phyloP scores from a whole-genome alignment of 2,888 invertebrate genomes.

The Rhimphoctona megacephalus region DNA sequence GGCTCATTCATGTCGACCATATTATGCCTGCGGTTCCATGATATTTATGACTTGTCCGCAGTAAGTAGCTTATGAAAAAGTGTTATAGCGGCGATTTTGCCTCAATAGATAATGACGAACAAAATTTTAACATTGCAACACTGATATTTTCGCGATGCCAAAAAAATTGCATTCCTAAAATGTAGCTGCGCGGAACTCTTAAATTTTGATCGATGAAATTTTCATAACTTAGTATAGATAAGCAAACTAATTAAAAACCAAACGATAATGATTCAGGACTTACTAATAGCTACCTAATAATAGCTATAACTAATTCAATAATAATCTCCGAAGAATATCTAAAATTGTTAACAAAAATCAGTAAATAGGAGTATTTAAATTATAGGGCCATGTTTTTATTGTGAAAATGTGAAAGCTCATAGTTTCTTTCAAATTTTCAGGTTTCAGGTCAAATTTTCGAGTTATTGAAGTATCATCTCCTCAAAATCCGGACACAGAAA shows the following conservation, averaged over 20 bases:
- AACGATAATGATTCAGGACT: background rate
- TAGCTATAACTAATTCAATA: background rate
- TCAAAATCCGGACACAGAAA: too few relatives aligned
- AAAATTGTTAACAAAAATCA: too few relatives aligned
- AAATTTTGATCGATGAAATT: background rate
- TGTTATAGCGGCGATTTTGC: background rate
- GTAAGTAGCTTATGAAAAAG: background rate
- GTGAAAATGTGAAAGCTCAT: too few relatives aligned
- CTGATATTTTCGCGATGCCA: too few relatives aligned
- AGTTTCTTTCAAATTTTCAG: too few relatives aligned
- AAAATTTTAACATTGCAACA: background rate
- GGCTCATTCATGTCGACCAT: constrained; percentile 48
- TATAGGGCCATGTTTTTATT: too few relatives aligned
- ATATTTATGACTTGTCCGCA: constrained; percentile 58
- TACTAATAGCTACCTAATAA: background rate
- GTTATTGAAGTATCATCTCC: too few relatives aligned
- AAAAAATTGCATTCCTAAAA: too few relatives aligned
- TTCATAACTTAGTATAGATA: background rate
- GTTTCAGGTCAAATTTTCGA: too few relatives aligned
- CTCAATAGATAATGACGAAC: background rate
- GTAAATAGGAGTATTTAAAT: too few relatives aligned
- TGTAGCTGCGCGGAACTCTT: background rate
- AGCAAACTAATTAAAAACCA: background rate
- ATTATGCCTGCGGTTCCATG: constrained; percentile 75
- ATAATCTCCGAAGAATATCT: too few relatives aligned